These are phyloP conservation scores for Drosophila kohkoa DNA, from an alignment of 1,140 invertebrate genomes.

Conservation along the genomic window DNA sequence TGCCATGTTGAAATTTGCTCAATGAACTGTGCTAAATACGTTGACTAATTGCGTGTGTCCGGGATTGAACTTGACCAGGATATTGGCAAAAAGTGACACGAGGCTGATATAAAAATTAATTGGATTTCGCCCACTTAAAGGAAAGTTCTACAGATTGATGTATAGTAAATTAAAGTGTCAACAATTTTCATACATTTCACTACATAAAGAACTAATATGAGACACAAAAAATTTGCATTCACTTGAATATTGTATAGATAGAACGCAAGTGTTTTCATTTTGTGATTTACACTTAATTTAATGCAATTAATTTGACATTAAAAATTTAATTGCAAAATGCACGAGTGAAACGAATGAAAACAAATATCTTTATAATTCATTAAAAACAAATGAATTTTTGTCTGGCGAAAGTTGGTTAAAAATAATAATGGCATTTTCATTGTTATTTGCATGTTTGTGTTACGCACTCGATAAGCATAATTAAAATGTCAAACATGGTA, in stretches of 20 bases:
- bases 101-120: conserved; percentile 72
- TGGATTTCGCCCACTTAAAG: conserved; percentile 54
- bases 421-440: conserved; percentile 36
- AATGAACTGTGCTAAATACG: conserved; percentile 75
- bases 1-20: conserved; percentile 66
- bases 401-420: conserved; percentile 56
- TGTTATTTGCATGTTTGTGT: conserved; percentile 19
- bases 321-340: conserved; percentile 47
- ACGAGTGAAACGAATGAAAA: conserved; percentile 41
- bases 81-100: conserved; percentile 39
- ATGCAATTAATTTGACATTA: conserved; percentile 68
- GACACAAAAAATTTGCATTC: no score
- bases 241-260: no score
- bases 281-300: conserved; percentile 59
- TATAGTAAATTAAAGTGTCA: conserved; percentile 32
- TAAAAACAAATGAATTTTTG: conserved; percentile 26
- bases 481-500: conserved; percentile 71
- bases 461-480: conserved; percentile 26
- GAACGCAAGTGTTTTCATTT: background rate
- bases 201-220: background rate
- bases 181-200: background rate
- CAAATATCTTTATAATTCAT: conserved; percentile 64
- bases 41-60: conserved; percentile 76
- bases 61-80: conserved; percentile 5
- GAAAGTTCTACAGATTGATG: conserved; percentile 5